Evolutionary conservation across 1,140 invertebrate genomes (phyloP).

Genomic region (Philaenus spumarius): DNA sequence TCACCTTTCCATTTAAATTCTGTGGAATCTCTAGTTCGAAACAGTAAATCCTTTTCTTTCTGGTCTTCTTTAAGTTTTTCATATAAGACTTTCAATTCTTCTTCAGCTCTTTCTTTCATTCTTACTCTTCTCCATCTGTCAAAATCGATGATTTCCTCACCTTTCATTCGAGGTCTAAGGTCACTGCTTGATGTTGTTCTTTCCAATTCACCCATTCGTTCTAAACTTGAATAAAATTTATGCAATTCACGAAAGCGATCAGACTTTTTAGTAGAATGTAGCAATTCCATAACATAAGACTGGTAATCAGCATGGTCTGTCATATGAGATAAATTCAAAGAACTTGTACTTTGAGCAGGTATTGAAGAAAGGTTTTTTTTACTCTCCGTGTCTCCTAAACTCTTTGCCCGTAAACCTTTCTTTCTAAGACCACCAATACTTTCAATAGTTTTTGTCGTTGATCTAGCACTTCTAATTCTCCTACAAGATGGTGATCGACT

Average conservation of each 20-base stretch:
- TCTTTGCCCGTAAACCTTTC: slow-evolving; percentile 49
- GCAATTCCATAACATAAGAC: slow-evolving; percentile 60
- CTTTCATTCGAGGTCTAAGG: slow-evolving; percentile 57
- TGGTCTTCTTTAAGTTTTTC: slow-evolving; percentile 70
- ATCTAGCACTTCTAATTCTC: slow-evolving; percentile 49
- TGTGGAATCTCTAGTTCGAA: slow-evolving; percentile 61
- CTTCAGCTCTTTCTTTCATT: slow-evolving; percentile 69
- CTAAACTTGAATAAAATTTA: slow-evolving; percentile 78
- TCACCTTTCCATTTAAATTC: slow-evolving; percentile 68
- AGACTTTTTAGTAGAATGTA: slow-evolving; percentile 64
- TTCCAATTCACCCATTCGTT: slow-evolving; percentile 76
- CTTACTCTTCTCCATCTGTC: slow-evolving; percentile 77
- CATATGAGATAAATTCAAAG: slow-evolving; percentile 38
- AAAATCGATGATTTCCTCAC: slow-evolving; percentile 72
- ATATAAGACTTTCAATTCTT: slow-evolving; percentile 71
- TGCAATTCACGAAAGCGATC: slow-evolving; percentile 78
- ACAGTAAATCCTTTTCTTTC: slow-evolving; percentile 76
- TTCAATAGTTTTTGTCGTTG: slow-evolving; percentile 35
- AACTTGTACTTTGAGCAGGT: slow-evolving; percentile 41
- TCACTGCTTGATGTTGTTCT: slow-evolving; percentile 62
- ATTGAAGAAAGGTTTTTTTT: slow-evolving; percentile 4
- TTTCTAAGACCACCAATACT: slow-evolving; percentile 32
- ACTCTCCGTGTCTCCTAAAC: slow-evolving; percentile 40
- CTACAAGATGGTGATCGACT: slow-evolving; percentile 56
- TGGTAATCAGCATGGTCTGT: slow-evolving; percentile 52